These are phyloP conservation scores for Sphaerodactylus townsendi DNA, from an alignment of 2,113 vertebrate species.

Conservation along the genomic window DNA sequence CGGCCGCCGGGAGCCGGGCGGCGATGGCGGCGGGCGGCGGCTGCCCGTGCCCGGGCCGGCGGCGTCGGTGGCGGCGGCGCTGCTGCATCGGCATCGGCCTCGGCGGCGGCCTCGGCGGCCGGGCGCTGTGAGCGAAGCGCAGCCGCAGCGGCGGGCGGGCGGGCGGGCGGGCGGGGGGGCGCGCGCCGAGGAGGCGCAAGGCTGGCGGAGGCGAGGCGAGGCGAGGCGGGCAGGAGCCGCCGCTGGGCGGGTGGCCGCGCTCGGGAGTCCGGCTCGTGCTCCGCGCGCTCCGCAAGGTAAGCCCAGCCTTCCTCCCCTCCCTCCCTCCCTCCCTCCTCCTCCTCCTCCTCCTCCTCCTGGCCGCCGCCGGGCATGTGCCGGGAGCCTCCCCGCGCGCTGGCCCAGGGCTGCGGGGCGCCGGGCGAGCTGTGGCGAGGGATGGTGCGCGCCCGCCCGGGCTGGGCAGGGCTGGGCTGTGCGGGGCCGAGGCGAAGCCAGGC, in stretches of 20 bases:
- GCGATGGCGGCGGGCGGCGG: neutral
- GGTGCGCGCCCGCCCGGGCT: no score
- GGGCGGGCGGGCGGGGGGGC: slow-evolving; percentile 4
- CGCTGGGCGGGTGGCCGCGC: neutral
- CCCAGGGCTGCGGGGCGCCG: slow-evolving; percentile 24
- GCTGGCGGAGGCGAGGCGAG: neutral
- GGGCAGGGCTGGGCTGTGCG: neutral
- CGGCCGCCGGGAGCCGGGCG: neutral
- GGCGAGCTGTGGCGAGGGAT: neutral
- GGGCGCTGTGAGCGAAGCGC: slow-evolving; percentile 13
- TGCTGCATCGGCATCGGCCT: neutral
- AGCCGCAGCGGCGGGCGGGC: slow-evolving; percentile 13
- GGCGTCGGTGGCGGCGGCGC: neutral
- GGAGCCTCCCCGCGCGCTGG: slow-evolving; percentile 20
- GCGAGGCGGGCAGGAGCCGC: neutral
- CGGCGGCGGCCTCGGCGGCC: neutral
- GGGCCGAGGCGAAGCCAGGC: slow-evolving; percentile 12
- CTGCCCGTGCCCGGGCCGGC: neutral
- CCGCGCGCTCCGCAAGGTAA: neutral
- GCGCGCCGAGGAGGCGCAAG: slow-evolving; percentile 3
- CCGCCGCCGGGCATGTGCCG: slow-evolving; percentile 47
- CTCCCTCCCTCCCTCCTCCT: no score
- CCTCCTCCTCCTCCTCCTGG: slow-evolving; percentile 12
- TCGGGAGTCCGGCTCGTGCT: neutral
- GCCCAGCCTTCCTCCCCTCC: neutral